Base-by-base conservation (phyloP, 1,140 invertebrate species). In the Eueides isabella region DNA sequence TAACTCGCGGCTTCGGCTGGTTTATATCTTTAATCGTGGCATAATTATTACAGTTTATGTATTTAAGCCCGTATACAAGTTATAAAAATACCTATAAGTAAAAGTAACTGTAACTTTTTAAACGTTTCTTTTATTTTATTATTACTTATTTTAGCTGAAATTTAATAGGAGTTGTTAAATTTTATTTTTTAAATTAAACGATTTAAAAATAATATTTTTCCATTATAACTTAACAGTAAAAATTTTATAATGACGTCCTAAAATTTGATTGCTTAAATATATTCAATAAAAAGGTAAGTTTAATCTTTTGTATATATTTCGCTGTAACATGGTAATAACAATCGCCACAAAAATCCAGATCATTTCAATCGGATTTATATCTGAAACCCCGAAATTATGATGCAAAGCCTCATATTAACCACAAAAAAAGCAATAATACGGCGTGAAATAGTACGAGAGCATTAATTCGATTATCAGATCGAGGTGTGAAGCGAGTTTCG, bases 391-490 rank as follows among this genome's bases (percentile, higher is more conserved):
- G 35, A 91, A 92, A 91, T 92, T 89, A 89, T 87, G 69, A 78
- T 70, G 83, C 82, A 75, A 87, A 89, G 85, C 83, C 84, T 71
- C 61, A 77, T 83, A 91, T 92, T 90, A 91, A 83, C 82, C 82
- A 74, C 83, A 91, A 87, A 91, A 87, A 91, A 91, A 87, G 91
- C 88, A 86, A 92, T 92, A 93, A 91, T 90, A 80, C 85, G 85
- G 86, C 88, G 87, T 92, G 88, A 92, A 93, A 91, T 92, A 83
- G 80, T 91, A 87, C 77, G 80, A 91, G 87, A 92, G 91, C 81
- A 89, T 92, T 92, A 92, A 93, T 93, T 90, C 89, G 89, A 93
- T 93, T 93, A 93, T 93, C 91, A 93, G 91, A 93, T 93, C 48
- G 88, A 92, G 88, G 91, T 92, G 91, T 82, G 88, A 93, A 93